Evolutionary conservation across 2,797 vertebrate genomes (phyloP), one percentile per base, ranked within the genome.

Genomic region (Dendrocincla fuliginosa): DNA sequence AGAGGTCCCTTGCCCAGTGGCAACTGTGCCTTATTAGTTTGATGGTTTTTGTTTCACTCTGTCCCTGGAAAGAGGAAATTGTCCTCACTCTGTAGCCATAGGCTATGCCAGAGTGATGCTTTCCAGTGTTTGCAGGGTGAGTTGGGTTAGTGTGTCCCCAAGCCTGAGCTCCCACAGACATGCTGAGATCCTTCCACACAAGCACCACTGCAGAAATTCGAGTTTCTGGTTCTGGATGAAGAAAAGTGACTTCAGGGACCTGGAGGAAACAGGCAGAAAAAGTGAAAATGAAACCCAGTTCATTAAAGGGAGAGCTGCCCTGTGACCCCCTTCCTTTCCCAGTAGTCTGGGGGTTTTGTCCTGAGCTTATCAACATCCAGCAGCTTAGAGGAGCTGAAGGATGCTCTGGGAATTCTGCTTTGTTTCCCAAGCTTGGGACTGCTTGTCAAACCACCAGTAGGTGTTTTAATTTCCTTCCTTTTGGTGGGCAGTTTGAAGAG

Each of bases 381-480:
- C 95, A 94, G 89, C 22, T 9, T 8, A 63, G 74, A 90, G 71
- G 70, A 90, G 47, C 55, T 89, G 13, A 65, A 24, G 70, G 84
- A 67, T 82, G 77, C 67, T 85, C 59, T 79, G 94, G 94, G 87
- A 92, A 91, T 89, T 91, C 75, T 76, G 87, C 49, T 92, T 87
- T 82, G 52, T 83, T 87, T 87, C 33, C 64, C 65, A 60, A 33
- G 44, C 49, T 77, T 85, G 75, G 64, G 60, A 53, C 32, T 85
- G 68, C 41, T 77, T 49, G 16, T 64, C 41, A 23, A 39, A 39
- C 56, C 64, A 18, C 28, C 17, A n/a, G 32, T 23, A 67, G 82
- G 44, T 49, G 41, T 27, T 93, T 92, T 78, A 24, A 89, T 87
- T 94, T 77, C 86, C 56, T 56, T 82, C 81, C 50, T 28, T 79